Conservation (phyloP, 2,888 invertebrate species). For the Dolomedes plantarius region DNA sequence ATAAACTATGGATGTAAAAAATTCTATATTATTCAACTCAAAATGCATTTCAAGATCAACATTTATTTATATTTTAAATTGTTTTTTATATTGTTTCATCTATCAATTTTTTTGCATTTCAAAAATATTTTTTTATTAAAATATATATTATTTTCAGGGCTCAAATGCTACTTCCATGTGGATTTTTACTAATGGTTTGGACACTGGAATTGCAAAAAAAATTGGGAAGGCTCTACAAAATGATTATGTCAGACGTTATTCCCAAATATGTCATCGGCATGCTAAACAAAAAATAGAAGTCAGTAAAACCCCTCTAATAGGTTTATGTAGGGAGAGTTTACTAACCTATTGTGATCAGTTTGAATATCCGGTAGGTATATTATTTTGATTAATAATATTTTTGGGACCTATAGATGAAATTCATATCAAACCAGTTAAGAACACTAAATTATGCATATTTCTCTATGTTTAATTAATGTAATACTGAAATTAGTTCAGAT, state of each 20-base stretch:
- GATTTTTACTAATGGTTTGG: slow-evolving; percentile 76
- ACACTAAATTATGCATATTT: no score
- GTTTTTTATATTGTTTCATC: no score
- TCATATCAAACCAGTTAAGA: no score
- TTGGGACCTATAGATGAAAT: no score
- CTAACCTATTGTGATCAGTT: slow-evolving; percentile 71
- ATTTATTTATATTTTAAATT: no score
- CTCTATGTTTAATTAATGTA: no score
- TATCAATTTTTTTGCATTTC: no score
- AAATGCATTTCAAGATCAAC: no score
- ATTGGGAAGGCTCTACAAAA: slow-evolving; percentile 76
- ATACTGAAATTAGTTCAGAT: no score
- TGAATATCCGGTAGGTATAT: slow-evolving; percentile 58
- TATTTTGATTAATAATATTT: not conserved
- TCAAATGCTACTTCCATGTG: slow-evolving; percentile 76
- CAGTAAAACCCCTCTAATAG: slow-evolving; percentile 74
- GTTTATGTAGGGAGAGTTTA: slow-evolving; percentile 74
- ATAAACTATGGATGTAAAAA: no score
- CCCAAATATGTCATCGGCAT: slow-evolving; percentile 71
- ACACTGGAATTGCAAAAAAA: slow-evolving; percentile 75
- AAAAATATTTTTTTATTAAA: no score
- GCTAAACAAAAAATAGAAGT: slow-evolving; percentile 59
- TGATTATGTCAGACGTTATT: slow-evolving; percentile 74
- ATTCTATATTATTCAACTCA: no score
- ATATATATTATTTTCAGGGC: slow-evolving; percentile 72